Evolutionary conservation across 1,140 invertebrate genomes (phyloP).

Genomic region (Panagrolaimus sp.): DNA sequence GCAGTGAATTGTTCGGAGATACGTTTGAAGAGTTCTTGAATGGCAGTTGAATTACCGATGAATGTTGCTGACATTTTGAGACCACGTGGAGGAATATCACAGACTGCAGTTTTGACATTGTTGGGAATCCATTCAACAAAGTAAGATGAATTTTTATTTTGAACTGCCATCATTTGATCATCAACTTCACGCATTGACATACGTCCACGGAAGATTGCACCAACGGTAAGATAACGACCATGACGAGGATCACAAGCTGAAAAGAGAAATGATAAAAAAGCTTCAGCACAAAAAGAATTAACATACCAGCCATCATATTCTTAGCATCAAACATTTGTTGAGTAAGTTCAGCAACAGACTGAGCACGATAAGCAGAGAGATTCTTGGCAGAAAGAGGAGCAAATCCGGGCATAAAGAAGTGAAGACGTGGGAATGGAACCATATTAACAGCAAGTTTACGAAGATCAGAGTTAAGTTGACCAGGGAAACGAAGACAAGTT

Average conservation of each 20-base stretch:
- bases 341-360: slow-evolving; percentile 80
- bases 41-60: slow-evolving; percentile 65
- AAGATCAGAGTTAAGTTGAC: slow-evolving; percentile 74
- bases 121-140: slow-evolving; percentile 61
- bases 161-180: slow-evolving; percentile 59
- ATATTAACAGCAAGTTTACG: slow-evolving; percentile 92
- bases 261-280: too few relatives aligned
- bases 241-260: slow-evolving; percentile 68
- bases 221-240: slow-evolving; percentile 85
- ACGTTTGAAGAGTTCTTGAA: slow-evolving; percentile 67
- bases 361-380: slow-evolving; percentile 72
- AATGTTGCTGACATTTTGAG: slow-evolving; percentile 64
- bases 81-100: slow-evolving; percentile 63
- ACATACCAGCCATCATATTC: slow-evolving; percentile 78
- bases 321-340: slow-evolving; percentile 76
- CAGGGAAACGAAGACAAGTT: slow-evolving; percentile 66
- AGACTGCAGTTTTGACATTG: slow-evolving; percentile 61
- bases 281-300: too few relatives aligned
- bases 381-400: slow-evolving; percentile 79
- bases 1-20: slow-evolving; percentile 65
- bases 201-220: slow-evolving; percentile 82
- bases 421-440: slow-evolving; percentile 87
- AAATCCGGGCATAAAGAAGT: slow-evolving; percentile 95
- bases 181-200: slow-evolving; percentile 76
- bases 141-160: slow-evolving; percentile 59